These are phyloP conservation scores for Chaetoderma sp. DNA, from an alignment of 2,888 invertebrate genomes.

Conservation along the genomic window DNA sequence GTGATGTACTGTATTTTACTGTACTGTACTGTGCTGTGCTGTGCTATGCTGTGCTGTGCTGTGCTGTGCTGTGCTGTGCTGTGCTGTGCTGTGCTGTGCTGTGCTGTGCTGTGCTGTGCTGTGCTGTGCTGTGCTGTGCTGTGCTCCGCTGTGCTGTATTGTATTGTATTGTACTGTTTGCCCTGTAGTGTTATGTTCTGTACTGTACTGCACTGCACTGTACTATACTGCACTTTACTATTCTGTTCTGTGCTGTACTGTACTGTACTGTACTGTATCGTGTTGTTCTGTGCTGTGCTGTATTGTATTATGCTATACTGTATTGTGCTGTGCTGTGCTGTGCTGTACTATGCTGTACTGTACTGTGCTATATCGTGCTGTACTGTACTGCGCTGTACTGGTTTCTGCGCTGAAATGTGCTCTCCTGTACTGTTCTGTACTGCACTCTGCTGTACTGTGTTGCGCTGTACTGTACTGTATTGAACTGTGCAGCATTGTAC, in stretches of 20 bases:
- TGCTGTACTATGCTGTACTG: conserved; percentile 28
- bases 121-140: conserved; percentile 26
- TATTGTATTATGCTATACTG: conserved; percentile 21
- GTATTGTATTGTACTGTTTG: conserved; percentile 29
- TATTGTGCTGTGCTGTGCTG: conserved; percentile 26
- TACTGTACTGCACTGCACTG: conserved; percentile 29
- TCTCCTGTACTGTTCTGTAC: conserved; percentile 31
- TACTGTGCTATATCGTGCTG: conserved; percentile 30
- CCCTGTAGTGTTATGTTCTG: conserved; percentile 30
- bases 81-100: conserved; percentile 25
- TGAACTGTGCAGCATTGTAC: conserved; percentile 28
- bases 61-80: conserved; percentile 15
- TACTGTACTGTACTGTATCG: conserved; percentile 26
- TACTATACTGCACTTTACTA: conserved; percentile 26
- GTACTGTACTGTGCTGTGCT: conserved; percentile 24
- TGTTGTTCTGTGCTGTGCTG: conserved; percentile 26
- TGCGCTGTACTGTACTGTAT: conserved; percentile 30
- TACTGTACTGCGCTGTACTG: conserved; percentile 30
- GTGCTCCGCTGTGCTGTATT: conserved; percentile 27
- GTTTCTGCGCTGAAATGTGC: conserved; percentile 29
- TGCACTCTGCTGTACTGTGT: conserved; percentile 27
- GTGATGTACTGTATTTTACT: conserved; percentile 3
- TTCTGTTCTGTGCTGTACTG: conserved; percentile 22
- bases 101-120: conserved; percentile 30
- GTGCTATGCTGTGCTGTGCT: conserved; percentile 23